A percentile compares a stretch with the other conserved stretches of the same genome.
These are phyloP conservation scores for Bombyx huttoni DNA, from an alignment of 2,888 invertebrate genomes.

Conservation along the genomic window DNA sequence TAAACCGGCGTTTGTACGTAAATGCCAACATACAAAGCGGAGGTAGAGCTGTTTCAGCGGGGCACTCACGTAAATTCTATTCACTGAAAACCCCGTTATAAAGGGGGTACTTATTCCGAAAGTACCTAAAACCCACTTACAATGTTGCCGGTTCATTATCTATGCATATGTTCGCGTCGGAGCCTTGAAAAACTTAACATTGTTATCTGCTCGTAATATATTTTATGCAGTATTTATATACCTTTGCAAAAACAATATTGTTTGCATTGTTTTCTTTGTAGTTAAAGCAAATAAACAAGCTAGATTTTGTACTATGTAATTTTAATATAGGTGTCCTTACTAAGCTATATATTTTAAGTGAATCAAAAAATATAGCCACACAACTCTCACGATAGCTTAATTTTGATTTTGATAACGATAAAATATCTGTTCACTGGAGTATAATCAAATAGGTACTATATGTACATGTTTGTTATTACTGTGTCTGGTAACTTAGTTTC, in stretches of 20 bases:
- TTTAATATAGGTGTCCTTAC: background rate
- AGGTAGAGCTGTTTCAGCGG: constrained; percentile 3
- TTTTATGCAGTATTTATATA: background rate
- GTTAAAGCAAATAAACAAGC: background rate
- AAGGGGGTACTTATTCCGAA: constrained; percentile 4
- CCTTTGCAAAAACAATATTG: background rate
- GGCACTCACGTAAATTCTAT: constrained; percentile 29
- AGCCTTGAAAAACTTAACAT: background rate
- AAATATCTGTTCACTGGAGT: too few relatives aligned
- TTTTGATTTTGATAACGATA: background rate
- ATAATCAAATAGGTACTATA: too few relatives aligned
- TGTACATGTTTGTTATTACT: too few relatives aligned
- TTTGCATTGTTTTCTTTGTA: background rate
- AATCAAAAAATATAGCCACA: too few relatives aligned
- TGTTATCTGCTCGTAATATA: background rate
- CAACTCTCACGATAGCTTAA: too few relatives aligned
- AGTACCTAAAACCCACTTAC: constrained; percentile 5
- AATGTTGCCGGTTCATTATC: constrained; percentile 9
- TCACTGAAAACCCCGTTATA: constrained; percentile 21
- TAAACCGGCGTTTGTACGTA: background rate
- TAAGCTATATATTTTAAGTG: too few relatives aligned
- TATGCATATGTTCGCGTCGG: constrained; percentile 2
- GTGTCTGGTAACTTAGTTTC: background rate
- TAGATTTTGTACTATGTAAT: background rate
- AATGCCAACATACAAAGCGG: constrained; percentile 2